phyloP scores from a whole-genome alignment of 2,113 vertebrate genomes.

The Epinephelus cyanopodus region DNA sequence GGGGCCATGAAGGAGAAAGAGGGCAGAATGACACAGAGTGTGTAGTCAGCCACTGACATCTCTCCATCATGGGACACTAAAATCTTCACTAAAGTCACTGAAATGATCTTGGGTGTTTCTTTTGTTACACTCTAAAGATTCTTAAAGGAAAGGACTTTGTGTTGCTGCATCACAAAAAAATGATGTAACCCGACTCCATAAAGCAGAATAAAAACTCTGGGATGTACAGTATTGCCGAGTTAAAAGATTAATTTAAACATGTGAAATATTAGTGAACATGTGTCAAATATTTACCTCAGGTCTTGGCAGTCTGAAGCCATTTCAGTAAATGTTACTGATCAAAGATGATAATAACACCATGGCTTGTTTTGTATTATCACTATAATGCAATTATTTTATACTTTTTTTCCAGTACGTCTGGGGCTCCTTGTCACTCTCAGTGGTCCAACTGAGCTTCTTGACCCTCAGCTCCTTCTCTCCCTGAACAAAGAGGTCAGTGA shows the following conservation, averaged over 20 bases:
- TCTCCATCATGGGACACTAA: not conserved
- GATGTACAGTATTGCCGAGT: not conserved
- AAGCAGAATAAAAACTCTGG: not conserved
- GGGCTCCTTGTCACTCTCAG: conserved; percentile 51
- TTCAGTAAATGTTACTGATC: not conserved
- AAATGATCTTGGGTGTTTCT: not conserved
- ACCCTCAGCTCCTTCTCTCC: conserved; percentile 42
- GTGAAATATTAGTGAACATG: not conserved
- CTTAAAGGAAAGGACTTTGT: not conserved
- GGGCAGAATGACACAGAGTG: not conserved
- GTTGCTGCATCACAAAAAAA: not conserved
- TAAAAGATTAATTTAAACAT: not conserved
- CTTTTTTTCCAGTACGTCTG: conserved; percentile 49
- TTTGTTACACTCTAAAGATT: not conserved
- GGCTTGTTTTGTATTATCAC: not conserved
- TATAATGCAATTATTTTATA: not conserved
- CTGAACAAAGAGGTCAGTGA: conserved; percentile 60
- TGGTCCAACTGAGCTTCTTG: conserved; percentile 44
- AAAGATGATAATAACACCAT: not conserved
- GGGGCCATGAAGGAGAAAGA: not conserved
- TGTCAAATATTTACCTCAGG: not conserved
- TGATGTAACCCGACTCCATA: not conserved
- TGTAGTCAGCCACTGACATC: not conserved
- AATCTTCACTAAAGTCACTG: not conserved
- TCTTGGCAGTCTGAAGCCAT: not conserved